Conservation (phyloP, 2,113 vertebrate species). For the Cyanistes caeruleus region DNA sequence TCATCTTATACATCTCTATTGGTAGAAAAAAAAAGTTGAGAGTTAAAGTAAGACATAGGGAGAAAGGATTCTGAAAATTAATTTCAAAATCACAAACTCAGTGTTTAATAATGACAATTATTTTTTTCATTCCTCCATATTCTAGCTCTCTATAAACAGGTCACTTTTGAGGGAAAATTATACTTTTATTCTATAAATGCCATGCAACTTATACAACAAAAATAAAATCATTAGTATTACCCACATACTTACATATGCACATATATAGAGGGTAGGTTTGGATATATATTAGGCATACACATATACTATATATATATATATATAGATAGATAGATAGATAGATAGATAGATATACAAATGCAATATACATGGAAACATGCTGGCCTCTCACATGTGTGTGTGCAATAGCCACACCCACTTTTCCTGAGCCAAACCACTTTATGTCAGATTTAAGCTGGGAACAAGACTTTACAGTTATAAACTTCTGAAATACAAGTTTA, state of each 20-base stretch:
- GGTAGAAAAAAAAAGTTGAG: neutral
- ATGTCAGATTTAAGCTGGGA: conserved; percentile 26
- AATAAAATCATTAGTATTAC: neutral
- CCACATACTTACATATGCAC: neutral
- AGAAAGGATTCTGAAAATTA: neutral
- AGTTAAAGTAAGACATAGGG: neutral
- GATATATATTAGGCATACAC: neutral
- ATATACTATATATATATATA: neutral
- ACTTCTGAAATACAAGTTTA: conserved; percentile 46
- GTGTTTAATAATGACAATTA: neutral
- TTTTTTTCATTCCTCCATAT: neutral
- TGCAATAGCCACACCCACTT: neutral
- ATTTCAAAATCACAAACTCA: neutral
- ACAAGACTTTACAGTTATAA: conserved; percentile 36
- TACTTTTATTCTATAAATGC: neutral
- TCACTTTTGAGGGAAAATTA: neutral
- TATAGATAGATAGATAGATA: too few relatives aligned
- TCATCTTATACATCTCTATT: neutral
- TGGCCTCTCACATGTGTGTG: neutral
- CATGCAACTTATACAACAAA: neutral
- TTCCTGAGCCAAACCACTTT: neutral
- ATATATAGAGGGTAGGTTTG: neutral
- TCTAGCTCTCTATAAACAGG: neutral
- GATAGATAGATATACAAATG: neutral
- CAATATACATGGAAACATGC: neutral